These are phyloP conservation scores for human DNA, from an alignment of 2,113 vertebrate genomes.

Conservation along the genomic window DNA sequence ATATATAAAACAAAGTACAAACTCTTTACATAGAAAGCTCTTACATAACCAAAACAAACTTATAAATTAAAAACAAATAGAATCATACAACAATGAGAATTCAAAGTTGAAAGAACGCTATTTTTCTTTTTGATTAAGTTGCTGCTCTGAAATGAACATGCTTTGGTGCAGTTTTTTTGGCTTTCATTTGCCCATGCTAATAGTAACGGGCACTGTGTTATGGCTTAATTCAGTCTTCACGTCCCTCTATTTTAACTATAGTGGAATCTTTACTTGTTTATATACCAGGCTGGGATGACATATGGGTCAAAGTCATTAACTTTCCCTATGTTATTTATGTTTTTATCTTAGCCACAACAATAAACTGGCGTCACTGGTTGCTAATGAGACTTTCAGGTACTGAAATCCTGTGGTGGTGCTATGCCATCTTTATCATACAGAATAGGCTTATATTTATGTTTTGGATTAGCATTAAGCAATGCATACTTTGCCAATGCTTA, in stretches of 20 bases:
- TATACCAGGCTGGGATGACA: neutral
- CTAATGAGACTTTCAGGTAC: neutral
- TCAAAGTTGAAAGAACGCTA: neutral
- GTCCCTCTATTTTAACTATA: neutral
- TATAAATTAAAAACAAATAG: slow-evolving; percentile 27
- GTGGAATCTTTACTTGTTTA: neutral
- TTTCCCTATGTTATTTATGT: neutral
- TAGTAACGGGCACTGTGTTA: fast-evolving
- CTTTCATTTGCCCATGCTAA: neutral
- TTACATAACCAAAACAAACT: slow-evolving; percentile 6
- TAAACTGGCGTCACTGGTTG: neutral
- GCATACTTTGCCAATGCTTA: neutral
- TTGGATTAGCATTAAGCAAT: neutral
- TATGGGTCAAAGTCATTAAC: neutral
- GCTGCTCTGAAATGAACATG: neutral
- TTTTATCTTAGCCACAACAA: neutral
- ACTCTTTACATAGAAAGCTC: neutral
- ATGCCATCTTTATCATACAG: neutral
- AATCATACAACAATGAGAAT: neutral
- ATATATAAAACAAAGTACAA: neutral
- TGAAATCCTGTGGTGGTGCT: neutral
- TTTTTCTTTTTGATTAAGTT: neutral
- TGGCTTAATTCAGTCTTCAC: neutral
- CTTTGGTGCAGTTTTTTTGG: neutral
- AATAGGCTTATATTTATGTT: neutral